These are phyloP conservation scores for Sinelater perroti DNA, from an alignment of 2,888 invertebrate genomes.

Conservation along the genomic window DNA sequence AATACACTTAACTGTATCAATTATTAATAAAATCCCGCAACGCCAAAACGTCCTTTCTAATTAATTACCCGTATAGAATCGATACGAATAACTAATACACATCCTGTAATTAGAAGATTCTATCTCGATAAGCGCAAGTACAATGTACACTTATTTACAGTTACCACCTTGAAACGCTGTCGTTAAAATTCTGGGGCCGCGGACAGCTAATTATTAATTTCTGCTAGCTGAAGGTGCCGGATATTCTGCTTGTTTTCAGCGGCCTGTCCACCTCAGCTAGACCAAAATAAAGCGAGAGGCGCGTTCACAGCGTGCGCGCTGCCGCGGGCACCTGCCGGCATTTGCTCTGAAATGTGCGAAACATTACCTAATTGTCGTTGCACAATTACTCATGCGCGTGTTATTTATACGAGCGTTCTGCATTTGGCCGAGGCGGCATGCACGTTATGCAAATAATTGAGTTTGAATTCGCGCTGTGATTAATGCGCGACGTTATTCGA, in stretches of 20 bases:
- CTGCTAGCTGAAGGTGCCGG: too few species aligned
- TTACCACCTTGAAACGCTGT: too few species aligned
- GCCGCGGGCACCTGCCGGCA: background rate
- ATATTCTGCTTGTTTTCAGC: too few species aligned
- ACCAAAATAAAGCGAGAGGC: too few species aligned
- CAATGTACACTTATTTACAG: constrained; percentile 9
- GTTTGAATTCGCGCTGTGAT: too few species aligned
- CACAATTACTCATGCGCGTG: background rate
- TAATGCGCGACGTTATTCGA: too few species aligned
- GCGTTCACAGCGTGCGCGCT: background rate
- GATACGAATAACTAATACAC: constrained; percentile 16
- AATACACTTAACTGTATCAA: constrained; percentile 1
- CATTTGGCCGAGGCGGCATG: too few species aligned
- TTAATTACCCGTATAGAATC: constrained; percentile 24
- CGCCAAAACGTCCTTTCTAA: constrained; percentile 11
- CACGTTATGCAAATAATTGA: too few species aligned
- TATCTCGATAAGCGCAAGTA: constrained; percentile 14
- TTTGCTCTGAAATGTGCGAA: constrained; percentile 7
- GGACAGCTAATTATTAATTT: too few species aligned
- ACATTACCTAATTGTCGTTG: constrained; percentile 2
- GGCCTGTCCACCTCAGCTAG: too few species aligned
- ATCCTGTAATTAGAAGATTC: constrained; percentile 24
- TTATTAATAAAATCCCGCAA: background rate
- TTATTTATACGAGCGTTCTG: constrained; percentile 11
- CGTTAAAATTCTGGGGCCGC: too few species aligned